Conservation (phyloP, 2,888 invertebrate genomes). For the Cephus runcator region DNA sequence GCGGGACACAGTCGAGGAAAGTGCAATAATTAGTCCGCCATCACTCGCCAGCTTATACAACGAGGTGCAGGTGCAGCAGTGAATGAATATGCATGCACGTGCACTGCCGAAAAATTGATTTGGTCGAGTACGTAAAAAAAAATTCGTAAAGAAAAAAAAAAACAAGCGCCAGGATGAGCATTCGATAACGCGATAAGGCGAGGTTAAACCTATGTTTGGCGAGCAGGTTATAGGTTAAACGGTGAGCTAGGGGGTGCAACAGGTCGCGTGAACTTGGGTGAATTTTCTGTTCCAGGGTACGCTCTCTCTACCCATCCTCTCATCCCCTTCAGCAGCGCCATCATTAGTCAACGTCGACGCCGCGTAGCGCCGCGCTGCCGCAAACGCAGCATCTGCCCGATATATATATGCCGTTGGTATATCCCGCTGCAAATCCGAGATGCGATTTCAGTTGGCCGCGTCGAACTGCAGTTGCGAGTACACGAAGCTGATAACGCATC, state of each 20-base stretch:
- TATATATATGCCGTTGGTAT: slow-evolving; percentile 48
- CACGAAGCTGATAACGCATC: not conserved
- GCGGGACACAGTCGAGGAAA: slow-evolving; percentile 26
- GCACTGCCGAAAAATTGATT: not conserved
- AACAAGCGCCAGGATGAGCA: slow-evolving; percentile 37
- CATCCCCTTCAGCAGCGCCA: slow-evolving; percentile 55
- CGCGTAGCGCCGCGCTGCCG: slow-evolving; percentile 45
- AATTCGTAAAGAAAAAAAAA: slow-evolving; percentile 4
- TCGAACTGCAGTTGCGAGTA: slow-evolving; percentile 24
- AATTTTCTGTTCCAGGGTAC: slow-evolving; percentile 64
- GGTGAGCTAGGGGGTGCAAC: slow-evolving; percentile 65
- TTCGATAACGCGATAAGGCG: slow-evolving; percentile 65
- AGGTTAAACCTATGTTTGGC: slow-evolving; percentile 65
- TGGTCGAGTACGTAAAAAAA: not conserved
- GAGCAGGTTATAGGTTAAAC: slow-evolving; percentile 66
- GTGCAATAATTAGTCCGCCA: slow-evolving; percentile 31
- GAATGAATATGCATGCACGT: not conserved
- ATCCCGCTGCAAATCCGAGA: slow-evolving; percentile 50
- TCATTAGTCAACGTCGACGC: slow-evolving; percentile 66
- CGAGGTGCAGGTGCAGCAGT: not conserved
- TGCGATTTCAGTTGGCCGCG: slow-evolving; percentile 22
- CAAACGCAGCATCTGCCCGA: slow-evolving; percentile 59
- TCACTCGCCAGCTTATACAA: not conserved
- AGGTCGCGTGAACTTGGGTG: slow-evolving; percentile 66
- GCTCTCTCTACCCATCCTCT: slow-evolving; percentile 54